Evolutionary conservation across 1,140 invertebrate genomes (phyloP), one percentile per base, ranked within the genome.

Genomic region (Prorops nasuta): DNA sequence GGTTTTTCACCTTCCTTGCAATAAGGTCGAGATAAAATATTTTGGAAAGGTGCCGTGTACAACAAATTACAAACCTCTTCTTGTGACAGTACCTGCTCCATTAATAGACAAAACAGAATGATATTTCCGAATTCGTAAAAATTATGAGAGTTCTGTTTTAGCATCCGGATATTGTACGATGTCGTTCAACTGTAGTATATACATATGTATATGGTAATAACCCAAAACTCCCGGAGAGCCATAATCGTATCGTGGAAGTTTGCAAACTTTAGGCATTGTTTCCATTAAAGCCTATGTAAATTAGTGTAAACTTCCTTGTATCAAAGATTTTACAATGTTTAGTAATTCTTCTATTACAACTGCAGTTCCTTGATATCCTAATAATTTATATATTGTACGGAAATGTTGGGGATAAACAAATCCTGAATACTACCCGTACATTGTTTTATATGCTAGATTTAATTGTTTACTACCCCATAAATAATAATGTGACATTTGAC

Each of bases 1-100:
- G 92, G 87, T 71, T 98, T 98, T 71, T 98, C 96, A 24, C 92
- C 91, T 66, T 98, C 94, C 84, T 95, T 95, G 59, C 91, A 92
- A 73, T 84, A 95, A 1, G 96, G 94, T 56, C 94, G 84, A 1
- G 97, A 97, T 44, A 99, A 84, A 63, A 98, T 96, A 77, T 98
- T 98, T 76, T 98, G 97, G 76, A 98, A 99, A 1, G 97, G 94
- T n/a, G 96, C 96, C 2, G 97, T 96, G 78, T 98, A 94, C 16
- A 98, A 79, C 40, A 99, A 77, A 80, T 99, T 97, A 62, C 92
- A 94, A 3, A 93, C 91, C 80, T 99, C 97, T 77, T 99, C 96
- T 72, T 98, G 94, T 19, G 92, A 94, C 41, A 98, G 74, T 17
- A 86, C 86, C 71, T 98, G 94, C 73, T 99, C 97, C 71, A 98